Evolutionary conservation across 2,888 invertebrate species (phyloP), one percentile per base, ranked within the genome.

Genomic region (Caradrina clavipalpis): DNA sequence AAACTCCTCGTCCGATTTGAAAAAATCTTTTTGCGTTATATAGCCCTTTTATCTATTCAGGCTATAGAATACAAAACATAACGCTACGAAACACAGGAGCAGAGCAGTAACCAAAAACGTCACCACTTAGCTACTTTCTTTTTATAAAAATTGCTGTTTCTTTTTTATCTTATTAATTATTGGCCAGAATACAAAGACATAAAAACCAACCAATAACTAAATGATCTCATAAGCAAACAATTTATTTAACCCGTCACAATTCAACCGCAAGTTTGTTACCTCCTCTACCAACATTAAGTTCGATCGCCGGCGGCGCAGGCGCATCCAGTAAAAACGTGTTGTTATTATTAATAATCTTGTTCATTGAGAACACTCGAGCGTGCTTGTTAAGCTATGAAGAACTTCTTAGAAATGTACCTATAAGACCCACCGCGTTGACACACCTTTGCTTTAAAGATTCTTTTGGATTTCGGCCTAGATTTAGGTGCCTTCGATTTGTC

Each of bases 331-430:
- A 92, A 92, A 94, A 93, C 94, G 88, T 94, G 92, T 93, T 94
- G 94, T 95, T 94, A 93, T 94, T 94, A 92, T 92, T 93, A 94
- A 94, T 94, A 94, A 93, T 93, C 90, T 91, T 89, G 90, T 91
- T 92, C 91, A 92, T 90, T 92, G 90, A 90, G 83, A 86, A 84
- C 85, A 84, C 81, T 87, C 82, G 79, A 79, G 67, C 76, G 72
- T 80, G 80, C 69, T 81, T 80, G 74, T 83, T 82, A 80, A 73
- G 77, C 81, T 83, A 87, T 81, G 73, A 83, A 80, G 75, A 82
- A 83, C 79, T 90, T 88, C 88, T 86, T 64, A 84, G 87, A 89
- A 90, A 79, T 81, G 53, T 75, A 69, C 60, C 59, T 67, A 71
- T 58, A 45, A 59, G 89, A 87, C 87, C 90, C 85, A 78, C 90